Percentiles rank a stretch among this genome's conserved stretches.
Evolutionary conservation across 2,113 vertebrate genomes (phyloP).

Genomic region (Gasterosteus nipponicus): DNA sequence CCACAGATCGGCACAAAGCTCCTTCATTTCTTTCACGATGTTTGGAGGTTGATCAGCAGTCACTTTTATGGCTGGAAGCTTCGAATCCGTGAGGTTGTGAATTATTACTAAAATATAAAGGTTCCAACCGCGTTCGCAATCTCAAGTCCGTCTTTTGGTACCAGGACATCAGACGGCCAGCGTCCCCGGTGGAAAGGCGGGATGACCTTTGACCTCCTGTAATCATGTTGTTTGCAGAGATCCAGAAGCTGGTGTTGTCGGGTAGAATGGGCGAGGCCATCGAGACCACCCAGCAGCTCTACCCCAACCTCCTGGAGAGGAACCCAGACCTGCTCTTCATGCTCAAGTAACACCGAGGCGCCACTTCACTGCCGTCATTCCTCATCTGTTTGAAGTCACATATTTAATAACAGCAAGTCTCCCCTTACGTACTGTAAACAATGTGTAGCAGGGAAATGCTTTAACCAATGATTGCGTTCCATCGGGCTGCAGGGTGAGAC

Average conservation of each 20-base stretch:
- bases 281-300: slow-evolving; percentile 98
- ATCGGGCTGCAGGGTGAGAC: slow-evolving; percentile 87
- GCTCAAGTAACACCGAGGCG: slow-evolving; percentile 88
- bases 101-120: too few relatives aligned
- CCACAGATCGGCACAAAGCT: too few relatives aligned
- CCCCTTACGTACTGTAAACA: not conserved
- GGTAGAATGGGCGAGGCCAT: slow-evolving; percentile 99
- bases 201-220: not conserved
- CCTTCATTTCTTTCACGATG: too few relatives aligned
- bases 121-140: too few relatives aligned
- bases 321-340: slow-evolving; percentile 99
- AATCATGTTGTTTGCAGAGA: slow-evolving; percentile 82
- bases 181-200: not conserved
- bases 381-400: not conserved
- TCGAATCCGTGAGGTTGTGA: too few relatives aligned
- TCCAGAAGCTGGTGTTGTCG: slow-evolving; percentile 98
- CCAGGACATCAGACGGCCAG: not conserved
- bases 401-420: not conserved
- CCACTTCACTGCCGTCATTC: not conserved
- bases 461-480: too few relatives aligned
- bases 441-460: not conserved
- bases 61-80: too few relatives aligned
- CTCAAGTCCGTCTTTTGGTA: not conserved
- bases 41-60: too few relatives aligned
- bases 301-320: slow-evolving; percentile 97